A percentile compares a stretch with the other conserved stretches of the same genome.
phyloP scores from a whole-genome alignment of 2,113 vertebrate genomes.

The Poeciliopsis occidentalis region DNA sequence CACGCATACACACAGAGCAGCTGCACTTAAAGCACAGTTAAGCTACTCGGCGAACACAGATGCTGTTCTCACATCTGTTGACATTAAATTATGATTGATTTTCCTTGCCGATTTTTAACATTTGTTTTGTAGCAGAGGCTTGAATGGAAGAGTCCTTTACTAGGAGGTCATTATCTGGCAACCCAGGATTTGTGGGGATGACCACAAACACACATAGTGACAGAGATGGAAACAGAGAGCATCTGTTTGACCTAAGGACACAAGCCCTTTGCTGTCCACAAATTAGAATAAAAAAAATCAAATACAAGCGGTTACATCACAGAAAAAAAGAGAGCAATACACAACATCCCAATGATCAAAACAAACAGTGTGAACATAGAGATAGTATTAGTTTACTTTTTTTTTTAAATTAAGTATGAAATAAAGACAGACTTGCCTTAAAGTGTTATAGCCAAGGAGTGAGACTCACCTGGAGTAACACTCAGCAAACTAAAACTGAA shows the following conservation, averaged over 20 bases:
- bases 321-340: not conserved
- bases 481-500: constrained; percentile 37
- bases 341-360: not conserved
- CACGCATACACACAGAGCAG: constrained; percentile 30
- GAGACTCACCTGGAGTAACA: constrained; percentile 64
- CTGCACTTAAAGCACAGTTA: constrained; percentile 32
- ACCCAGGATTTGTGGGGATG: constrained; percentile 26
- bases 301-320: not conserved
- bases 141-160: constrained; percentile 25
- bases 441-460: constrained; percentile 4
- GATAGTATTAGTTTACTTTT: constrained; percentile 3
- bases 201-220: constrained; percentile 28
- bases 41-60: constrained; percentile 37
- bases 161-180: constrained; percentile 50
- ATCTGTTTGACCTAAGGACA: constrained; percentile 56
- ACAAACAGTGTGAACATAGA: not conserved
- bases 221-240: constrained; percentile 31
- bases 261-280: constrained; percentile 3
- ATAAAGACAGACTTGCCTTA: not conserved
- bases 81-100: not conserved
- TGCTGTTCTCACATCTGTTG: constrained; percentile 42
- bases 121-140: not conserved
- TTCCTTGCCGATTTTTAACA: not conserved
- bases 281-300: too few species aligned
- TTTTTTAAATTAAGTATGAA: constrained; percentile 4